A percentile compares a stretch with the other conserved stretches of the same genome.
Conservation (phyloP, 1,140 invertebrate genomes). For the Tribolium castaneum region DNA sequence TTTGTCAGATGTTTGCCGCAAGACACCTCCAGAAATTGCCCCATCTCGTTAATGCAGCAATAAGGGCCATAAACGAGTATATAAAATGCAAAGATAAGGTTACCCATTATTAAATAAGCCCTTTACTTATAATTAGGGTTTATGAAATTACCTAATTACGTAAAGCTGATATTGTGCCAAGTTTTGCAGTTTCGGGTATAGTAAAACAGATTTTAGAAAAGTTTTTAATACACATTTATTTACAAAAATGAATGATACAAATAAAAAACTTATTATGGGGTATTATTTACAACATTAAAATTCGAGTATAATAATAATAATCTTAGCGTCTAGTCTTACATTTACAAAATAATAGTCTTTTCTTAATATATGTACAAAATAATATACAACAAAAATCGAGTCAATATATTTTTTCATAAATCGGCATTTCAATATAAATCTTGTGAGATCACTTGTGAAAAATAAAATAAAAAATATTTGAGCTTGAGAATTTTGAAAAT, state of each 20-base stretch:
- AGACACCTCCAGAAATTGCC: slow-evolving; percentile 21
- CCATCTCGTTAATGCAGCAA: slow-evolving; percentile 11
- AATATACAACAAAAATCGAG: slow-evolving; percentile 38
- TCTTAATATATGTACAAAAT: slow-evolving; percentile 42
- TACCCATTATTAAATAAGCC: slow-evolving; percentile 32
- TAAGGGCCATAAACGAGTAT: slow-evolving; percentile 12
- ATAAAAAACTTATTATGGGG: slow-evolving; percentile 58
- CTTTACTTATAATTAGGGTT: slow-evolving; percentile 31
- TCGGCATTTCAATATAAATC: slow-evolving; percentile 5
- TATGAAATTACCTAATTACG: slow-evolving; percentile 23
- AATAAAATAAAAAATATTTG: slow-evolving; percentile 32
- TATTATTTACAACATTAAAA: slow-evolving; percentile 59
- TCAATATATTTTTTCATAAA: slow-evolving; percentile 13
- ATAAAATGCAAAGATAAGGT: slow-evolving; percentile 27
- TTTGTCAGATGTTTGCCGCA: slow-evolving; percentile 21
- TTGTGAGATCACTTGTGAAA: slow-evolving; percentile 40
- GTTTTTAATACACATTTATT: slow-evolving; percentile 59
- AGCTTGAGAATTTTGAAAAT: slow-evolving; percentile 28
- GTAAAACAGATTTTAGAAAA: not conserved
- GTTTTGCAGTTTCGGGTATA: not conserved
- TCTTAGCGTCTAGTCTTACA: slow-evolving; percentile 40
- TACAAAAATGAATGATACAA: slow-evolving; percentile 62
- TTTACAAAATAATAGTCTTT: slow-evolving; percentile 52
- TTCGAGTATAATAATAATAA: slow-evolving; percentile 48
- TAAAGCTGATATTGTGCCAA: not conserved